Evolutionary conservation across 2,797 vertebrate species (phyloP).

Genomic region (Acanthiza pusilla): DNA sequence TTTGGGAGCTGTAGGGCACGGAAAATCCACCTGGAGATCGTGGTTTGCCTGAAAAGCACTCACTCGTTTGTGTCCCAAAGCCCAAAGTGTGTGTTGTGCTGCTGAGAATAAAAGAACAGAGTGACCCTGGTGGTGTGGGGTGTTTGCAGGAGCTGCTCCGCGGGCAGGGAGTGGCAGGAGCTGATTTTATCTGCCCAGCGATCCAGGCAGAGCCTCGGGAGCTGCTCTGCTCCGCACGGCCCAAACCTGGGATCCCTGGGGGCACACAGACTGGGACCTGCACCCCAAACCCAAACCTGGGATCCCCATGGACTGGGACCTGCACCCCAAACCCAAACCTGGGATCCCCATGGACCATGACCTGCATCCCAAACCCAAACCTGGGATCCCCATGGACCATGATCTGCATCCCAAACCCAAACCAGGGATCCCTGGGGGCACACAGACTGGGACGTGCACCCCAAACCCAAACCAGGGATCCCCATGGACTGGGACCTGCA

Average conservation of each 20-base stretch:
- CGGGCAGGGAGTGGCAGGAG: fast-evolving
- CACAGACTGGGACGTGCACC: background rate
- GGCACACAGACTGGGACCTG: too few species aligned
- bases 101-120: conserved; percentile 10
- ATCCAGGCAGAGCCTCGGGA: background rate
- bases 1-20: background rate
- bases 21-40: background rate
- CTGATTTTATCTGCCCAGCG: background rate
- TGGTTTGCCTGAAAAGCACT: background rate
- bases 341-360: too few species aligned
- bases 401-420: background rate
- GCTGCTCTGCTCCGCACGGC: background rate
- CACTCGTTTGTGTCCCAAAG: background rate
- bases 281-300: too few species aligned
- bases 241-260: background rate
- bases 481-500: background rate
- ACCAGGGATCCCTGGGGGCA: background rate
- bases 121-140: background rate
- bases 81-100: background rate
- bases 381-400: too few species aligned
- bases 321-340: too few species aligned
- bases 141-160: background rate
- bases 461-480: background rate
- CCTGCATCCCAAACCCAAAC: too few species aligned
- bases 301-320: too few species aligned